These are phyloP conservation scores for Ophiodon elongatus DNA, from an alignment of 2,113 vertebrate species.

Conservation along the genomic window DNA sequence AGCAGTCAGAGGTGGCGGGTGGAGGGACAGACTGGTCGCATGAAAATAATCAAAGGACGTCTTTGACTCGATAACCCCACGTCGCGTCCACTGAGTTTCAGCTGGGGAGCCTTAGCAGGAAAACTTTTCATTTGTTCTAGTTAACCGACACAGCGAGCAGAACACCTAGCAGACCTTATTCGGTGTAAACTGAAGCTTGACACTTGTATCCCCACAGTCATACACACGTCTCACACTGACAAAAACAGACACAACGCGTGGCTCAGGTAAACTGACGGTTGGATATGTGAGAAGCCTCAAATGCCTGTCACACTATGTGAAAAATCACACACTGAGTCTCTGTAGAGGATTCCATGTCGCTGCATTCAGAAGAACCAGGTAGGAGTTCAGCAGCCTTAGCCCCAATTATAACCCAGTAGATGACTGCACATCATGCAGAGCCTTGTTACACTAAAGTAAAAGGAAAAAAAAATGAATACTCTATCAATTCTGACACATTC, in stretches of 20 bases:
- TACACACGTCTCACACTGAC: constrained; percentile 34
- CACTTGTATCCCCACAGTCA: constrained; percentile 37
- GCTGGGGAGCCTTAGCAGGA: background rate
- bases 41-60: constrained; percentile 37
- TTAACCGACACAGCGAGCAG: constrained; percentile 23
- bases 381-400: constrained; percentile 57
- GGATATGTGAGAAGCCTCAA: constrained; percentile 57
- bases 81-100: background rate
- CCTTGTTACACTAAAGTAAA: constrained; percentile 38
- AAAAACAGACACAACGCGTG: constrained; percentile 43
- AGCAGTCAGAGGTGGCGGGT: constrained; percentile 23
- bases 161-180: constrained; percentile 25
- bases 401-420: constrained; percentile 74
- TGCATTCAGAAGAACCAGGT: constrained; percentile 50
- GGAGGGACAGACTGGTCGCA: constrained; percentile 7
- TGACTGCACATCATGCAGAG: constrained; percentile 57
- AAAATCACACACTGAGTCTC: constrained; percentile 64
- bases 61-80: constrained; percentile 23
- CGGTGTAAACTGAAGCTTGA: constrained; percentile 27
- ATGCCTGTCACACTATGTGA: constrained; percentile 61
- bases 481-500: constrained; percentile 62
- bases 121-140: constrained; percentile 35
- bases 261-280: constrained; percentile 63
- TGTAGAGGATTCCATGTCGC: constrained; percentile 58
- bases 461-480: constrained; percentile 35